phyloP scores from a whole-genome alignment of 2,113 vertebrate species.

The Heterocephalus glaber region DNA sequence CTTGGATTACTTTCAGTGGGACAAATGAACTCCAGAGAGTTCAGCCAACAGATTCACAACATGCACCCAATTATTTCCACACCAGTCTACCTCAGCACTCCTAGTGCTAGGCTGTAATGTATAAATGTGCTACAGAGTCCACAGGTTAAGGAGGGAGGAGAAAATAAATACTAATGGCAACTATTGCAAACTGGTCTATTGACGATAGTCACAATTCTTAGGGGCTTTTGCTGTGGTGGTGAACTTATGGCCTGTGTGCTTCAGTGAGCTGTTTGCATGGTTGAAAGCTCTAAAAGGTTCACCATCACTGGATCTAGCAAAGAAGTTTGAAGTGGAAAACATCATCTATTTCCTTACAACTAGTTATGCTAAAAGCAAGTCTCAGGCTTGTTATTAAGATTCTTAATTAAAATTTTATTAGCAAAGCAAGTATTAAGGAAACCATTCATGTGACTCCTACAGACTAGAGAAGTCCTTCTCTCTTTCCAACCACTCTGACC shows the following conservation, averaged over 20 bases:
- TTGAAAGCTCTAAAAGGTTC: not conserved
- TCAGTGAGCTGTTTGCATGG: not conserved
- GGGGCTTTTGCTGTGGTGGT: not conserved
- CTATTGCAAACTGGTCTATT: not conserved
- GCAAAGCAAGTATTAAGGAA: constrained; percentile 11
- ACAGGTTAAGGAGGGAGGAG: not conserved
- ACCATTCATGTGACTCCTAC: not conserved
- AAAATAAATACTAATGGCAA: not conserved
- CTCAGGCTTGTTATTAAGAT: not conserved
- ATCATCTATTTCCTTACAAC: not conserved
- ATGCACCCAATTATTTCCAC: not conserved
- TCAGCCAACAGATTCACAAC: not conserved
- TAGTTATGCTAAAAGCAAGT: not conserved
- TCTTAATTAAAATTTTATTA: not conserved
- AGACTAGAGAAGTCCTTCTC: not conserved
- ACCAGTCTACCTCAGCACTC: too few species aligned
- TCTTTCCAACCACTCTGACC: constrained; percentile 4
- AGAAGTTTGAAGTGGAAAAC: not conserved
- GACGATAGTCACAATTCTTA: not conserved
- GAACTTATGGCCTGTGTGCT: not conserved
- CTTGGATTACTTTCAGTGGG: not conserved
- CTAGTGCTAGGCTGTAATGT: too few species aligned
- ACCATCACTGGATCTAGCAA: not conserved
- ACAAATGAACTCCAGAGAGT: not conserved
- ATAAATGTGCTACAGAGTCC: not conserved